Percentiles rank a stretch among this genome's conserved stretches.
These are phyloP conservation scores for Ericerus pela DNA, from an alignment of 1,140 invertebrate species.

Conservation along the genomic window DNA sequence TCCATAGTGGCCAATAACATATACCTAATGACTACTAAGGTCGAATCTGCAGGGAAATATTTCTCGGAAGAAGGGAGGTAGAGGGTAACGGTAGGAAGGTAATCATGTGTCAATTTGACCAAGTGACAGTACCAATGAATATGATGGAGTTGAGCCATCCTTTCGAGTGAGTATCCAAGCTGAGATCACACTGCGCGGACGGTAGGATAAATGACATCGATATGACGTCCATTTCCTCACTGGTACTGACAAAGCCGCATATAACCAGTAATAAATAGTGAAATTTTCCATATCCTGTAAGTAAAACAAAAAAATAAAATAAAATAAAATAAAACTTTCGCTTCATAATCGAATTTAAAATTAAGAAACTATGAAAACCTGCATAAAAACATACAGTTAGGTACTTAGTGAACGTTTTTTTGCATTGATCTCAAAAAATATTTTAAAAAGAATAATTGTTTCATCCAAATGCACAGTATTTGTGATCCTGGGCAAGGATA, in stretches of 20 bases:
- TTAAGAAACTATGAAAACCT: too few species aligned
- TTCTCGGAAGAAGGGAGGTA: neutral
- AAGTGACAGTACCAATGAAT: slow-evolving; percentile 12
- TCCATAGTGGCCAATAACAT: too few species aligned
- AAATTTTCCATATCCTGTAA: slow-evolving; percentile 60
- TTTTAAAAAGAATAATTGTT: too few species aligned
- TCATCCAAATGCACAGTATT: too few species aligned
- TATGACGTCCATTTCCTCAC: slow-evolving; percentile 69
- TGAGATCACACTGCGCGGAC: slow-evolving; percentile 56
- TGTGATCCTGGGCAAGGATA: too few species aligned
- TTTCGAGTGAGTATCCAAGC: slow-evolving; percentile 56
- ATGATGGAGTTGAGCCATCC: slow-evolving; percentile 48
- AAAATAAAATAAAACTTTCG: too few species aligned
- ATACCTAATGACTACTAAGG: too few species aligned
- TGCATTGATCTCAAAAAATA: too few species aligned
- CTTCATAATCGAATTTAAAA: too few species aligned
- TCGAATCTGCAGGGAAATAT: too few species aligned
- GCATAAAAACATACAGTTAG: too few species aligned
- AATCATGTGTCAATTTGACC: neutral
- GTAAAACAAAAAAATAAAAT: slow-evolving; percentile 2
- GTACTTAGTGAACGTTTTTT: too few species aligned
- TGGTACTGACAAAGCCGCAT: slow-evolving; percentile 54
- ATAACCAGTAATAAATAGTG: slow-evolving; percentile 50
- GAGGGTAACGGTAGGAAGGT: neutral
- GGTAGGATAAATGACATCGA: slow-evolving; percentile 65